Percentiles rank a stretch among this genome's conserved stretches.
Evolutionary conservation across 2,113 vertebrate genomes (phyloP).

Genomic region (Seriola rivoliana): DNA sequence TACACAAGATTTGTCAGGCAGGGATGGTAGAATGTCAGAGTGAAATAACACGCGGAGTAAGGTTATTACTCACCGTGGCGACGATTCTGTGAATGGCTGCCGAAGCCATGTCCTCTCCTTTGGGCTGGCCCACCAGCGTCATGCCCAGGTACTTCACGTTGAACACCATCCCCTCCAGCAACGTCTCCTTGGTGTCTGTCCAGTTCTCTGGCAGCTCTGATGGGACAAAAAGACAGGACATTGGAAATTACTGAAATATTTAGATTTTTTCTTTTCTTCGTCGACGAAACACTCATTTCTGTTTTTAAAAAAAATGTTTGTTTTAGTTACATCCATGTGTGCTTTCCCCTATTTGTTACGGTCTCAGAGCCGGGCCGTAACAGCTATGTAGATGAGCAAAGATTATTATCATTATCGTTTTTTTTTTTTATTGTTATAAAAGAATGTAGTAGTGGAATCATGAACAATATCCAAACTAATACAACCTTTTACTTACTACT

Average conservation of each 20-base stretch:
- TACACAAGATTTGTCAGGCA: background rate
- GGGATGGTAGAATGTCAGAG: background rate
- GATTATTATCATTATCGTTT: background rate
- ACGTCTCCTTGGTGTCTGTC: conserved; percentile 90
- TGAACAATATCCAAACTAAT: background rate
- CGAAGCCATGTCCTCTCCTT: conserved; percentile 93
- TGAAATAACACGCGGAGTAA: background rate
- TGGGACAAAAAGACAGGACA: conserved; percentile 26
- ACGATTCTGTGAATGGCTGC: conserved; percentile 91
- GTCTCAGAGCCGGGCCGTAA: no score
- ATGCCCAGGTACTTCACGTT: conserved; percentile 93
- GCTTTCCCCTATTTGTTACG: no score
- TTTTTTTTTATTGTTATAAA: no score
- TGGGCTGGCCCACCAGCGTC: conserved; percentile 92
- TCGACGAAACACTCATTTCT: no score
- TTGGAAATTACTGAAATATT: background rate
- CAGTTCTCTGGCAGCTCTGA: conserved; percentile 91
- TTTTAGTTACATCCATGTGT: no score
- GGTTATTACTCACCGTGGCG: conserved; percentile 84
- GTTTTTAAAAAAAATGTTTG: no score
- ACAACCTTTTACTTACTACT: background rate
- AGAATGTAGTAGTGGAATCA: background rate
- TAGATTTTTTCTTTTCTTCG: background rate
- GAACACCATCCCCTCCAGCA: conserved; percentile 93
- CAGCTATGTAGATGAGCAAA: background rate